Conservation (phyloP, 92 coral and sea anemone species). For the Heteractis magnifica region DNA sequence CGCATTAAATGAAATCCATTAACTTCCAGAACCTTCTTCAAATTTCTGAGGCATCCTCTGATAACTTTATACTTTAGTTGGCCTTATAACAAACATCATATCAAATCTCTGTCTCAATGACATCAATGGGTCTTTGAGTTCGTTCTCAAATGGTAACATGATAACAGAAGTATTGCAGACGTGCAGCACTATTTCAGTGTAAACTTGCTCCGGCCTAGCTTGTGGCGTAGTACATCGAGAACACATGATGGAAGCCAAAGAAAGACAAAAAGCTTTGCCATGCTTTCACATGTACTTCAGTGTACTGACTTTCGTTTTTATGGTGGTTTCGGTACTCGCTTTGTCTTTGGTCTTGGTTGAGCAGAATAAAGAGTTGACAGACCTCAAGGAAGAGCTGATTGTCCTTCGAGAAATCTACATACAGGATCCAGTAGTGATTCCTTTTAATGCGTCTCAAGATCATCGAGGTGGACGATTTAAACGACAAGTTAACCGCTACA, state of each 20-base stretch:
- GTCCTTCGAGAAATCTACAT: slow-evolving; percentile 12
- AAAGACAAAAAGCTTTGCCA: not conserved
- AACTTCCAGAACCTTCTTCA: not conserved
- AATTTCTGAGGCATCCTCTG: no score
- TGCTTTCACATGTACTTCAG: slow-evolving; percentile 39
- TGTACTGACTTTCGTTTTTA: slow-evolving; percentile 30
- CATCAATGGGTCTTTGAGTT: not conserved
- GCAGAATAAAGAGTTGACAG: slow-evolving; percentile 39
- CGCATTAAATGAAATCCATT: no score
- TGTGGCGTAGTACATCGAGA: not conserved
- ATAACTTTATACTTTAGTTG: not conserved
- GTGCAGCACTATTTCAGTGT: not conserved
- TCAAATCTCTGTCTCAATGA: not conserved
- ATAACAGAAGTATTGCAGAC: not conserved
- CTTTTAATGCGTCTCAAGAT: not conserved
- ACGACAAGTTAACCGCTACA: not conserved
- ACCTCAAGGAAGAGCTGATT: slow-evolving; percentile 15
- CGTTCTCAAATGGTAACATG: not conserved
- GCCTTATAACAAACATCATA: not conserved
- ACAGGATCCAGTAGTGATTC: not conserved
- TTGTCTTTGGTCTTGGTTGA: slow-evolving; percentile 20
- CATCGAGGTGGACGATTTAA: not conserved
- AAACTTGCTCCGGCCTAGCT: not conserved
- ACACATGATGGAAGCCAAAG: slow-evolving; percentile 33
- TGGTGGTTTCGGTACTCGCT: slow-evolving; percentile 36